Conservation (phyloP, 2,113 vertebrate species). For the Lontra canadensis region DNA sequence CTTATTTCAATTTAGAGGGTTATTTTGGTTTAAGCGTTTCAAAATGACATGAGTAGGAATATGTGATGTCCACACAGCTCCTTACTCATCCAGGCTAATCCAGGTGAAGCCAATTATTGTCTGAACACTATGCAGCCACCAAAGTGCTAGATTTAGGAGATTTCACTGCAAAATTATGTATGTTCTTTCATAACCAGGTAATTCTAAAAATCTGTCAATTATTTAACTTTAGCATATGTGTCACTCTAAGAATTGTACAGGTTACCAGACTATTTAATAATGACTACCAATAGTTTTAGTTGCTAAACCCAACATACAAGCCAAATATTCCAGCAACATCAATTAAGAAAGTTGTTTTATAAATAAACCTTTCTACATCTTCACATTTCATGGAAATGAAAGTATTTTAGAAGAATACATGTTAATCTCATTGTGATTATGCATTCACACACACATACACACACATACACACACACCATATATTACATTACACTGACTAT, state of each 20-base stretch:
- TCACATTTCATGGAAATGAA: slow-evolving; percentile 7
- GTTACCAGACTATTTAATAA: not conserved
- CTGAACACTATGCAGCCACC: not conserved
- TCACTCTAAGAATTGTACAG: not conserved
- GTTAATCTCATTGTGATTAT: not conserved
- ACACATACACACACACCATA: not conserved
- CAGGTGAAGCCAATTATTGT: not conserved
- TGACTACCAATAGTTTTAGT: not conserved
- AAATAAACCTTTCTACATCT: not conserved
- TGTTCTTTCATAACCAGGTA: not conserved
- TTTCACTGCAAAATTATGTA: not conserved
- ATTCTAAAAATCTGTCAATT: not conserved
- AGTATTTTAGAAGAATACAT: not conserved
- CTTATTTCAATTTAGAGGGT: not conserved
- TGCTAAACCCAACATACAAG: not conserved
- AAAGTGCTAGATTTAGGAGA: not conserved
- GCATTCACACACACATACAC: not conserved
- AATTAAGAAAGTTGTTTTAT: not conserved
- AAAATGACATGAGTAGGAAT: not conserved
- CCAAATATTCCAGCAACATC: not conserved
- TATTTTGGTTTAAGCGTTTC: slow-evolving; percentile 17
- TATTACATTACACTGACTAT: not conserved
- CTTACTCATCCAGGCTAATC: not conserved
- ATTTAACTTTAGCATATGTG: not conserved
- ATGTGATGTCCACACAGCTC: not conserved